Percentiles rank a stretch among this genome's conserved stretches.
These are phyloP conservation scores for Wasmannia auropunctata DNA, from an alignment of 1,140 invertebrate species.

Conservation along the genomic window DNA sequence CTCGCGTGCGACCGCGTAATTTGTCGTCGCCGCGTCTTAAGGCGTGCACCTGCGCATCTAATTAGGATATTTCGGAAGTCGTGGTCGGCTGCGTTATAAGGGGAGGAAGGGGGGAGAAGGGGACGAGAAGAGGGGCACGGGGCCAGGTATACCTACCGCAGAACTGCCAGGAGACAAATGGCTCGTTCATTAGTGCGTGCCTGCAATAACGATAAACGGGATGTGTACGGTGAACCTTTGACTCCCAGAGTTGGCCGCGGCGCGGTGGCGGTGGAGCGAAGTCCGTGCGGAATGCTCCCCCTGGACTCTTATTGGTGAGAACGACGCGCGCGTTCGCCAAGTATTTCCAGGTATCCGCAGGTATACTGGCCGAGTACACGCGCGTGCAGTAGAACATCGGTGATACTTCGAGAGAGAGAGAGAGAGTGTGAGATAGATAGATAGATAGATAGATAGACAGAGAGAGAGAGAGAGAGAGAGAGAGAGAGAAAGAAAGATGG, in stretches of 20 bases:
- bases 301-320: constrained; percentile 17
- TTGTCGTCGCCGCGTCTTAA: neutral
- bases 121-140: neutral
- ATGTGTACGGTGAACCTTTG: constrained; percentile 31
- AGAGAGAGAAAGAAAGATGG: constrained; percentile 31
- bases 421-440: no score
- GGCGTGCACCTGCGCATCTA: constrained; percentile 37
- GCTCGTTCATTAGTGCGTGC: constrained; percentile 53
- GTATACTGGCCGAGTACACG: neutral
- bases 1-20: neutral
- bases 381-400: neutral
- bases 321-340: constrained; percentile 17
- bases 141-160: neutral
- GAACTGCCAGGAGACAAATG: constrained; percentile 34
- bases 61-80: constrained; percentile 50
- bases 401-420: constrained; percentile 20
- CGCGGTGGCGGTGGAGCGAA: no score
- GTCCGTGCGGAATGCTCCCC: constrained; percentile 22
- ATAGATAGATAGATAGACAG: no score
- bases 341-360: constrained; percentile 30
- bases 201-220: constrained; percentile 52
- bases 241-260: neutral
- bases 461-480: constrained; percentile 21
- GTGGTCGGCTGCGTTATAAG: neutral
- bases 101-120: neutral